Conservation (phyloP, 2,797 vertebrate species). For the Mastacembelus armatus region DNA sequence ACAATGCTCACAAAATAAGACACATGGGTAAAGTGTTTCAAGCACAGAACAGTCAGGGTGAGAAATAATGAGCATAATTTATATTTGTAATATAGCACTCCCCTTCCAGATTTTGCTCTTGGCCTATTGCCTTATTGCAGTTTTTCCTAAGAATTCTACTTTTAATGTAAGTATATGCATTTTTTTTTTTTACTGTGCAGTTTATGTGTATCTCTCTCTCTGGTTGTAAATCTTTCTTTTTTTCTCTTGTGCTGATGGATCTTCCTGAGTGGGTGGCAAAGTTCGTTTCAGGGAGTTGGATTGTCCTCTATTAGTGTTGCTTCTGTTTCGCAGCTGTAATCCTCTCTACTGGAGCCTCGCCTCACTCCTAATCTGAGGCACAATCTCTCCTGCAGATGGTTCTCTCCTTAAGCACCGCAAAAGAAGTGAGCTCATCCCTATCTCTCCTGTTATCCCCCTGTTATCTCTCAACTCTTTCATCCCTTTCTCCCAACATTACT, state of each 20-base stretch:
- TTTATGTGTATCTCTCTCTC: constrained; percentile 9
- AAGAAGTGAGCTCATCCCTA: constrained; percentile 85
- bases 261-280: constrained; percentile 41
- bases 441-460: constrained; percentile 66
- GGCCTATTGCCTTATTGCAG: constrained; percentile 22
- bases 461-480: constrained; percentile 61
- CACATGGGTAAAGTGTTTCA: constrained; percentile 32
- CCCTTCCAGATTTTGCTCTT: constrained; percentile 48
- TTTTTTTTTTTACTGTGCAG: constrained; percentile 13
- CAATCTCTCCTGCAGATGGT: constrained; percentile 90
- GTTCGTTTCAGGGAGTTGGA: constrained; percentile 74
- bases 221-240: constrained; percentile 17
- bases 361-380: constrained; percentile 86
- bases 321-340: constrained; percentile 78
- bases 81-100: constrained; percentile 44
- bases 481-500: constrained; percentile 62
- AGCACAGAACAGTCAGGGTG: constrained; percentile 22
- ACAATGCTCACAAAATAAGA: constrained; percentile 20
- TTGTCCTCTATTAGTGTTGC: constrained; percentile 76
- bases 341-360: constrained; percentile 80
- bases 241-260: constrained; percentile 18
- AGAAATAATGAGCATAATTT: constrained; percentile 47
- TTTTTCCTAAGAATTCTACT: constrained; percentile 7
- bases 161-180: constrained; percentile 17
- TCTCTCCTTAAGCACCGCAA: constrained; percentile 88